These are phyloP conservation scores for Siderastrea siderea DNA, from an alignment of 92 coral and sea anemone species.

Conservation along the genomic window DNA sequence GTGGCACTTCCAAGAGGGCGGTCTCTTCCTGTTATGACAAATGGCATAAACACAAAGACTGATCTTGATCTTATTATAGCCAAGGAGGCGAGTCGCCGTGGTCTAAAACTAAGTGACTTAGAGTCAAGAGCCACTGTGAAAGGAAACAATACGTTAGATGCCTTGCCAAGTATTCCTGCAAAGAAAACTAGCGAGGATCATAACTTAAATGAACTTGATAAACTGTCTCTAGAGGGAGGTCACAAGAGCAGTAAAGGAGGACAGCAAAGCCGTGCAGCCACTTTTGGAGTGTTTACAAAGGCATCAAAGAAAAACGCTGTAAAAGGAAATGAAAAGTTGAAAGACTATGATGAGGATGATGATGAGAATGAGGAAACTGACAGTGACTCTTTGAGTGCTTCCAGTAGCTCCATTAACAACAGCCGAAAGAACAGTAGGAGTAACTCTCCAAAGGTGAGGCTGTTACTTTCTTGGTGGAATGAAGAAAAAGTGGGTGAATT, in stretches of 20 bases:
- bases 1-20: slow-evolving; percentile 63
- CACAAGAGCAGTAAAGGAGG: slow-evolving; percentile 58
- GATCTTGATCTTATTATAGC: slow-evolving; percentile 93
- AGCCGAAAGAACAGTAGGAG: slow-evolving; percentile 95
- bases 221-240: slow-evolving; percentile 74
- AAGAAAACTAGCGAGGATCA: slow-evolving; percentile 96
- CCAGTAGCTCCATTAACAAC: slow-evolving; percentile 82
- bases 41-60: slow-evolving; percentile 91
- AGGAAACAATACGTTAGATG: slow-evolving; percentile 79
- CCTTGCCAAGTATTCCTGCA: slow-evolving; percentile 67
- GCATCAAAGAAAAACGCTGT: slow-evolving; percentile 64
- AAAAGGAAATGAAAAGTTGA: slow-evolving; percentile 63
- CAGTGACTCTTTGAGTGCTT: slow-evolving; percentile 95
- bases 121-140: slow-evolving; percentile 80
- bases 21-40: slow-evolving; percentile 84
- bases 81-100: slow-evolving; percentile 88
- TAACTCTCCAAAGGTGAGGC: slow-evolving; percentile 89
- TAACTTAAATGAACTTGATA: slow-evolving; percentile 98
- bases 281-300: slow-evolving; percentile 73
- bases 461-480: neutral
- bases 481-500: no score
- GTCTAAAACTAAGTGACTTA: slow-evolving; percentile 82
- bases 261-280: slow-evolving; percentile 58
- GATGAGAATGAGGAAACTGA: slow-evolving; percentile 92
- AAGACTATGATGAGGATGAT: slow-evolving; percentile 76